phyloP scores from a whole-genome alignment of 2,113 vertebrate genomes.

The Carollia perspicillata region DNA sequence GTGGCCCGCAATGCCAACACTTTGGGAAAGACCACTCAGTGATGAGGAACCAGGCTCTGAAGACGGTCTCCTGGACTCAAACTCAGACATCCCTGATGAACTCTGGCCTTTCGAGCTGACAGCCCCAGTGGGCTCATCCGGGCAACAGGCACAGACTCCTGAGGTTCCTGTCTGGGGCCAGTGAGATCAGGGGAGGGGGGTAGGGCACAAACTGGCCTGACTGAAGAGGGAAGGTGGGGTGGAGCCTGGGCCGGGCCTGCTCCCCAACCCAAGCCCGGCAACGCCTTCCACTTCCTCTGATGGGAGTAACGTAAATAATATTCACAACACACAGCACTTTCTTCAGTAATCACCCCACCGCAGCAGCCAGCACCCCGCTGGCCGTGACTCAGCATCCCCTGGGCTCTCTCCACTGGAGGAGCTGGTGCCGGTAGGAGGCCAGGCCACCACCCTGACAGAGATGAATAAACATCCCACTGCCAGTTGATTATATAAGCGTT shows the following conservation, averaged over 20 bases:
- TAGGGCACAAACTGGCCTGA: accelerated
- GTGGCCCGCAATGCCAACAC: accelerated
- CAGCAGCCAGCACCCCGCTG: not conserved
- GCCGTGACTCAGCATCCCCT: not conserved
- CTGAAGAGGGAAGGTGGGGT: too few relatives aligned
- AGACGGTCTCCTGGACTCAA: not conserved
- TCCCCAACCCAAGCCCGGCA: not conserved
- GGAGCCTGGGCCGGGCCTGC: not conserved
- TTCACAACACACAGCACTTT: not conserved
- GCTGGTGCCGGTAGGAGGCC: not conserved
- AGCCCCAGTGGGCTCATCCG: not conserved
- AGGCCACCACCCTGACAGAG: too few relatives aligned
- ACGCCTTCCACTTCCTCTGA: not conserved
- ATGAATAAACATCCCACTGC: not conserved
- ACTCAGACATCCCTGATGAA: not conserved
- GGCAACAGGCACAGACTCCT: not conserved
- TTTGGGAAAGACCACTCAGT: not conserved
- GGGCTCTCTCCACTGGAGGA: not conserved
- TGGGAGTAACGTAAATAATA: not conserved
- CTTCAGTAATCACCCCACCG: not conserved
- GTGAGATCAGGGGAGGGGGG: not conserved
- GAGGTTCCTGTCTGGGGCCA: not conserved
- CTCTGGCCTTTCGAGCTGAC: not conserved
- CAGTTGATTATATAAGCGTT: not conserved
- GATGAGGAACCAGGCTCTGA: not conserved